Evolutionary conservation across 2,888 invertebrate genomes (phyloP), one percentile per base, ranked within the genome.

Genomic region (Euzetes globulus): DNA sequence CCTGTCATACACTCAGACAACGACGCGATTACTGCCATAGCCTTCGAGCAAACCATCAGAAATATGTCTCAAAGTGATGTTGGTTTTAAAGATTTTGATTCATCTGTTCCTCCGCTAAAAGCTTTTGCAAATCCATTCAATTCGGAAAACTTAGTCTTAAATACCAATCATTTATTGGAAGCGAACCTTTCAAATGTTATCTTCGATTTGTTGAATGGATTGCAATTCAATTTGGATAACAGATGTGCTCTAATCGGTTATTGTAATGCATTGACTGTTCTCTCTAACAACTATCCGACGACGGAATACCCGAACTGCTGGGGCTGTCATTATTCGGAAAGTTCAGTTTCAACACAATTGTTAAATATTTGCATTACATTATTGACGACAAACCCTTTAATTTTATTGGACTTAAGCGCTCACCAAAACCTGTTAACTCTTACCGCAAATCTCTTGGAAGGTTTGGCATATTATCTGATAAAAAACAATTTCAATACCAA

Each of bases 231-330:
- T 50, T 55, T 71, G 37, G 55, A 72, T 27, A 15, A 68, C n/a
- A 75, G 63, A 58, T 27, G 63, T 15, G 15, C 75, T 22, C 27
- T 76, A 11, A 85, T 85, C 79, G 90, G 90, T 0, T 88, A 87
- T 80, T 86, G 87, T 79, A 87, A 90, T 82, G 87, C 91, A 0
- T 83, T 94, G 1, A 87, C 87, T 79, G 81, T 85, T 5, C 82
- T 93, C 47, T 88, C 89, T 70, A 86, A 85, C 71, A 83, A 83
- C 27, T 92, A 88, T 83, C 85, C 88, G 0, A 89, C 90, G 1
- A 88, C 88, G 78, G 83, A 86, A 25, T 89, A 76, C 65, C 73
- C 77, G 15, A 71, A 78, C 58, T 72, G 76, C 27, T 79, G 79
- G 79, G 37, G 47, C 6, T 71, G 37, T 65, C 41, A 74, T 50